phyloP scores from a whole-genome alignment of 2,113 vertebrate genomes.

The Apus apus region DNA sequence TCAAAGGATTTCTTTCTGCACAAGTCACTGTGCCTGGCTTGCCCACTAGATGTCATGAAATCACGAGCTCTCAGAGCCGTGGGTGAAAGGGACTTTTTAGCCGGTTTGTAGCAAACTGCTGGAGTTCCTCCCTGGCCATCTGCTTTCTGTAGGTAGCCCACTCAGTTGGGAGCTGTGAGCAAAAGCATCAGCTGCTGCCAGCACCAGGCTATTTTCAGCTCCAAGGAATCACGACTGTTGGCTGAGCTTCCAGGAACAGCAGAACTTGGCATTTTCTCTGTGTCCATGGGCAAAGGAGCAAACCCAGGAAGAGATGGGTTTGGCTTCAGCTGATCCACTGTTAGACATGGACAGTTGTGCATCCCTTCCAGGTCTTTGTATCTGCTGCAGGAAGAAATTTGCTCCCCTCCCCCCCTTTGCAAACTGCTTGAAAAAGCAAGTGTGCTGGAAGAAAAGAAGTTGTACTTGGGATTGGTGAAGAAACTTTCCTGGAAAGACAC shows the following conservation, averaged over 20 bases:
- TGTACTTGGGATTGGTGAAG: background rate
- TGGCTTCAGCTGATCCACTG: background rate
- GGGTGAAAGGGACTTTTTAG: background rate
- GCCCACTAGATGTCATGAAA: constrained; percentile 65
- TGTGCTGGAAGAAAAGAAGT: background rate
- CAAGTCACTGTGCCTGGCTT: background rate
- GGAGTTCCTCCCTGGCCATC: constrained; percentile 63
- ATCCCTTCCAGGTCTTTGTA: background rate
- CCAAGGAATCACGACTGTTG: constrained; percentile 63
- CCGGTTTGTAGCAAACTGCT: background rate
- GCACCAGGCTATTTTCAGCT: constrained; percentile 51
- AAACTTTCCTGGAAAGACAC: background rate
- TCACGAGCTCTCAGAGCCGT: background rate
- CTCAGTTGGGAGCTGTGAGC: constrained; percentile 56
- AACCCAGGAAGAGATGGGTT: background rate
- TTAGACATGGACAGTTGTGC: background rate
- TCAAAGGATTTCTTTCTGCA: accelerated
- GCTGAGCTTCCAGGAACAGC: background rate
- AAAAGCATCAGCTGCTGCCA: constrained; percentile 59
- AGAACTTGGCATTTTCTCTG: constrained; percentile 11
- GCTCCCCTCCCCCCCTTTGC: accelerated
- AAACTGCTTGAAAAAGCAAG: background rate
- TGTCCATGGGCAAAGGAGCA: background rate
- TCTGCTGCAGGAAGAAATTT: background rate
- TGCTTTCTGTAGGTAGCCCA: constrained; percentile 59